Evolutionary conservation across 2,797 vertebrate genomes (phyloP), one percentile per base, ranked within the genome.

Genomic region (Helostoma temminkii): DNA sequence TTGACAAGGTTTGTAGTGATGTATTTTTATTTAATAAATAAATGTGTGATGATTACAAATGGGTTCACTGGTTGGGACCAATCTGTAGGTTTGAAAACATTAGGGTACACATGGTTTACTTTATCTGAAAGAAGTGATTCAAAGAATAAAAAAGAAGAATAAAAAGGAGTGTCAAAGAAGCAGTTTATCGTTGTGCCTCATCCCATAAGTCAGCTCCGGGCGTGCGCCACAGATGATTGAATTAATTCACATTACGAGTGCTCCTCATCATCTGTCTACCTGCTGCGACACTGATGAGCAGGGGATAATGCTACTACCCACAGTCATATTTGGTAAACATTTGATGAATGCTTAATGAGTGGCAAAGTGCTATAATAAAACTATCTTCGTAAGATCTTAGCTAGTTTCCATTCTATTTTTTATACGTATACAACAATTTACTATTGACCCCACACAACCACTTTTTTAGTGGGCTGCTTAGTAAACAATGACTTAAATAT

Each of bases 231-330:
- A 80, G 83, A 90, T 89, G 87, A 92, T 74, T 74, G 82, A 89
- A 92, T 92, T 85, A 89, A 86, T 89, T 87, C 72, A 74, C 82
- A 90, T 93, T 89, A 91, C 71, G 80, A 85, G 49, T 21, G 46
- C 81, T 78, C 64, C 59, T 85, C 84, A 89, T 82, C 82, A 84
- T 86, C 89, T 45, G 71, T 91, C 88, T 81, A 79, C 92, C 91
- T 91, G 90, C 91, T 91, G 89, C 71, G 89, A 85, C 89, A 81
- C 52, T 82, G 89, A 89, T 90, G 87, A 88, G 85, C 82, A 70
- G 46, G 74, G 84, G 82, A 90, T 77, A 63, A 74, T 68, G 60
- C 53, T 65, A 28, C 75, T 68, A 77, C 74, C 73, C 73, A 57
- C 60, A 66, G 68, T 81, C 72, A 32, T 76, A 71, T 85, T 86